These are phyloP conservation scores for Apodemus sylvaticus DNA, from an alignment of 2,113 vertebrate genomes.

Conservation along the genomic window DNA sequence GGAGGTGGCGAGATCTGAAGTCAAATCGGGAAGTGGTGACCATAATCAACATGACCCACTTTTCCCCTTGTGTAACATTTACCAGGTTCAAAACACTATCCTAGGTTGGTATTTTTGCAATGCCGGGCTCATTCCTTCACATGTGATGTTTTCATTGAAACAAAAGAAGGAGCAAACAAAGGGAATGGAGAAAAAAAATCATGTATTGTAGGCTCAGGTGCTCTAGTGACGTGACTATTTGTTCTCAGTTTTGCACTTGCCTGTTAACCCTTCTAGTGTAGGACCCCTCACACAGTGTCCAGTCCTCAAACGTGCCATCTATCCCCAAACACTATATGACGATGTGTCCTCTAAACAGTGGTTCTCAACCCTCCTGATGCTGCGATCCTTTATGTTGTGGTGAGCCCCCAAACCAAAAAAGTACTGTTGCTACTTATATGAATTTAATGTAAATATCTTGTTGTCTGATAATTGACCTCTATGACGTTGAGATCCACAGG, in stretches of 20 bases:
- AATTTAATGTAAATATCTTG: neutral
- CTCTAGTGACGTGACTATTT: neutral
- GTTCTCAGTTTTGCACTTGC: neutral
- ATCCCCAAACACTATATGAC: neutral
- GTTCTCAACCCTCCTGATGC: neutral
- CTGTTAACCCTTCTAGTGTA: neutral
- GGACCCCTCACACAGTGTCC: neutral
- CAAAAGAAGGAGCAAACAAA: neutral
- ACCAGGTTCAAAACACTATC: neutral
- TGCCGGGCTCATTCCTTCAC: neutral
- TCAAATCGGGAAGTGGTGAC: neutral
- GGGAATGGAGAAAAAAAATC: too few species aligned
- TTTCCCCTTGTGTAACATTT: neutral
- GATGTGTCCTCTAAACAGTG: neutral
- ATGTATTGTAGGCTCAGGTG: neutral
- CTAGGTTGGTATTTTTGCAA: neutral
- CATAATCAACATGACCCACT: neutral
- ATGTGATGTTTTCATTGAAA: neutral
- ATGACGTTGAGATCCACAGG: neutral
- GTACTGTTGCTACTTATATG: neutral
- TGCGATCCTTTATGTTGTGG: neutral
- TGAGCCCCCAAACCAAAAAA: neutral
- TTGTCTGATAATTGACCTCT: neutral
- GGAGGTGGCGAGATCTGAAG: neutral
- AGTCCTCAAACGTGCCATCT: neutral